A percentile compares a stretch with the other conserved stretches of the same genome.
phyloP scores from a whole-genome alignment of 2,888 invertebrate species.

The Dromius quadrimaculatus region DNA sequence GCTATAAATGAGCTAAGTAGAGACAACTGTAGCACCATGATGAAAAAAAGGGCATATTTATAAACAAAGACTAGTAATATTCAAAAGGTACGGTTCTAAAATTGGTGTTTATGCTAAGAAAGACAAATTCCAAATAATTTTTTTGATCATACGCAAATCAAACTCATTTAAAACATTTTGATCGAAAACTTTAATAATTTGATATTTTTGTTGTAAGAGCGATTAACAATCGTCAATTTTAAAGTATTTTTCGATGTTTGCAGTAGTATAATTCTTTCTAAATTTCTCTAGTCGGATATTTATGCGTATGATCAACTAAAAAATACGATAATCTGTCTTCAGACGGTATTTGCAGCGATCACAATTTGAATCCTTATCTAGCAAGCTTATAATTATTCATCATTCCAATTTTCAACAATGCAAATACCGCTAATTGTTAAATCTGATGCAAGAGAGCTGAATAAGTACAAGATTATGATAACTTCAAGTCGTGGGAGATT shows the following conservation, averaged over 20 bases:
- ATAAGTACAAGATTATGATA: slow-evolving; percentile 36
- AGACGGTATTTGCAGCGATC: slow-evolving; percentile 24
- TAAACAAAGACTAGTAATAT: slow-evolving; percentile 46
- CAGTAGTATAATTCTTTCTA: no score
- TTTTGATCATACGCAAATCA: slow-evolving; percentile 26
- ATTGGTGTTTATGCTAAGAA: slow-evolving; percentile 45
- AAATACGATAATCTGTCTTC: no score
- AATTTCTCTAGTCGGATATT: slow-evolving; percentile 28
- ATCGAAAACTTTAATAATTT: no score
- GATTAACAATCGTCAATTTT: no score
- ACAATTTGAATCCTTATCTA: background rate
- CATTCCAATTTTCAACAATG: background rate
- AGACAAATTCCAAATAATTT: slow-evolving; percentile 36
- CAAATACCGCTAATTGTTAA: slow-evolving; percentile 18
- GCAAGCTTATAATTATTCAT: slow-evolving; percentile 9
- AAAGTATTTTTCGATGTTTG: no score
- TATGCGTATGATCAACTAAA: slow-evolving; percentile 35
- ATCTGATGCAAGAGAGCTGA: slow-evolving; percentile 21
- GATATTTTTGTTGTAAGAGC: no score
- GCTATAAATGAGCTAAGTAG: slow-evolving; percentile 44
- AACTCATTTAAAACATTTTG: slow-evolving; percentile 22
- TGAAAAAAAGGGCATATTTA: slow-evolving; percentile 40
- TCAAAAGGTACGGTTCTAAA: slow-evolving; percentile 36
- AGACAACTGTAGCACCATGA: slow-evolving; percentile 43
- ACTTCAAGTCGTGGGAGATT: slow-evolving; percentile 11